A percentile compares a stretch with the other conserved stretches of the same genome.
These are phyloP conservation scores for Spea multiplicata DNA, from an alignment of 2,113 vertebrate species.

Conservation along the genomic window DNA sequence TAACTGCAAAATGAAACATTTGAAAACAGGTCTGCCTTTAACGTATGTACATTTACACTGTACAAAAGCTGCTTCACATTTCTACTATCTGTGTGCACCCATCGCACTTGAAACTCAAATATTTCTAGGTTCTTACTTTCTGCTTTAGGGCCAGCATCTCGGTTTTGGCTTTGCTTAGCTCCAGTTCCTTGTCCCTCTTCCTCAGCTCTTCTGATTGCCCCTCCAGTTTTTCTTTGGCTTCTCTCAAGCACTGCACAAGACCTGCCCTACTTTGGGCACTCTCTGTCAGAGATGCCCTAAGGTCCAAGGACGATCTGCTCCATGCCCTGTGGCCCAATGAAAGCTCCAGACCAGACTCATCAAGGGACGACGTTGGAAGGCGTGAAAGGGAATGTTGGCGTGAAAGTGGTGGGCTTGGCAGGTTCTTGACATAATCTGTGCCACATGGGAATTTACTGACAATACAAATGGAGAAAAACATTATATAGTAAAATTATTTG, in stretches of 20 bases:
- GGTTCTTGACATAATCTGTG: slow-evolving; percentile 44
- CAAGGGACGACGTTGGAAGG: slow-evolving; percentile 41
- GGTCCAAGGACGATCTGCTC: slow-evolving; percentile 43
- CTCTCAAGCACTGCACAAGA: slow-evolving; percentile 50
- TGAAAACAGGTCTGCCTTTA: no score
- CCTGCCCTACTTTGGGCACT: slow-evolving; percentile 51
- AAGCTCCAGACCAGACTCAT: slow-evolving; percentile 31
- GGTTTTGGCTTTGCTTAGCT: slow-evolving; percentile 50
- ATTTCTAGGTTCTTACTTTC: slow-evolving; percentile 54
- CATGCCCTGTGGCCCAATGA: slow-evolving; percentile 29
- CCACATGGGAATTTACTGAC: slow-evolving; percentile 1
- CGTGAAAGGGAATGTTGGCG: slow-evolving; percentile 62
- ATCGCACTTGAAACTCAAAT: no score
- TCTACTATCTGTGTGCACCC: no score
- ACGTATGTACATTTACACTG: no score
- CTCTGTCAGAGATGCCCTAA: slow-evolving; percentile 48
- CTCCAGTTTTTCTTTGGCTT: slow-evolving; percentile 48
- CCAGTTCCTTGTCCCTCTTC: slow-evolving; percentile 52
- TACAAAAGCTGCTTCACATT: no score
- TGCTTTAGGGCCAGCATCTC: slow-evolving; percentile 61
- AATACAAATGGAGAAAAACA: background rate
- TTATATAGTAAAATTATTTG: background rate
- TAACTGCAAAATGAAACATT: no score
- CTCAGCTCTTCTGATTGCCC: slow-evolving; percentile 53
- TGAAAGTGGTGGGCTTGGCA: slow-evolving; percentile 48